Base-by-base conservation (phyloP, 2,797 vertebrate genomes). In the Pelochelys cantorii region DNA sequence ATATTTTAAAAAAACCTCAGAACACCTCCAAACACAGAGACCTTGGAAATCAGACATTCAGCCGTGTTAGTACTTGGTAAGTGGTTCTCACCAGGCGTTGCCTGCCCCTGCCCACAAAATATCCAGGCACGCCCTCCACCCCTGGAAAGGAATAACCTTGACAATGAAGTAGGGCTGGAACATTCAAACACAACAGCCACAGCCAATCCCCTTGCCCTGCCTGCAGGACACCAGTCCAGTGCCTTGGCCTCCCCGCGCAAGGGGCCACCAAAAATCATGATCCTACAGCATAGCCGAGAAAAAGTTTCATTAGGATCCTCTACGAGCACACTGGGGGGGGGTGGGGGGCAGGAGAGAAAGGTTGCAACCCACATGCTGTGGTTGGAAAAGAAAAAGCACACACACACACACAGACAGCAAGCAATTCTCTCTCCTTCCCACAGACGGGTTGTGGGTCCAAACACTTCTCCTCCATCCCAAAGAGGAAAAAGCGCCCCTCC, bases 281-380 rank as follows among this genome's bases (percentile, higher is more conserved):
- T 65, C 81, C 42, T 42, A 56, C 18, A 27, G 27, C 48, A 56
- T 54, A n/a, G 11, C 53, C n/a, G 14, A 29, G 74, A 77, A 77
- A 48, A 77, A 77, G 42, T 77, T 77, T 77, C 37, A 77, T 48
- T 52, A 17, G 74, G 14, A 34, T 31, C 52, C 34, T 77, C 27
- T 25, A 5, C 27, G 7, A 20, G 14, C 15, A 5, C 6, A 18
- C 11, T 14, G 59, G 14, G n/a, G 27, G 27, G 17, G 12, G 1
- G 18, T 14, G 22, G 60, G 55, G 27, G 15, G 71, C 17, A 2
- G 34, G 11, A 48, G 3, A 34, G 8, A 42, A 13, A 14, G 54
- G 42, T 54, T 25, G 23, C 22, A 22, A 77, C 74, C 42, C 48
- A 14, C 74, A 52, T 9, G 74, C 74, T 71, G 18, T 34, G 18